These are phyloP conservation scores for Nylanderia fulva DNA, from an alignment of 1,140 invertebrate genomes.

Conservation along the genomic window DNA sequence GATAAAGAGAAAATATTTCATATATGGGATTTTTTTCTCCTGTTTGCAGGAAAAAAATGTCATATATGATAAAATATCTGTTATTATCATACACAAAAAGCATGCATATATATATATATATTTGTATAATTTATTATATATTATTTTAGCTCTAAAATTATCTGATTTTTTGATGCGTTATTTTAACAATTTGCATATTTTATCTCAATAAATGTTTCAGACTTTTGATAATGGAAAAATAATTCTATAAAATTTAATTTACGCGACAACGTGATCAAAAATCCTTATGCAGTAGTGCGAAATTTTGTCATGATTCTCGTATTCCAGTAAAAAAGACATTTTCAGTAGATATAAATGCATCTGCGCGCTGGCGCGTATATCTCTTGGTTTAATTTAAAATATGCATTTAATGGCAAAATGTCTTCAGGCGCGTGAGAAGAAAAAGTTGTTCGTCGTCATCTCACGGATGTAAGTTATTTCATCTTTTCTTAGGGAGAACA, in stretches of 20 bases:
- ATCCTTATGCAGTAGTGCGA: slow-evolving; percentile 20
- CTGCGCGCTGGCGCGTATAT: slow-evolving; percentile 25
- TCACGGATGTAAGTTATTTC: slow-evolving; percentile 52
- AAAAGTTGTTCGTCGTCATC: slow-evolving; percentile 14
- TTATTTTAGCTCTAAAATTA: not conserved
- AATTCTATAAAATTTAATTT: slow-evolving; percentile 33
- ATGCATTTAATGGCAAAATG: slow-evolving; percentile 54
- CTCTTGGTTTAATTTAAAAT: slow-evolving; percentile 57
- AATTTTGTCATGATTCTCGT: slow-evolving; percentile 50
- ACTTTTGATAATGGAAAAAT: not conserved
- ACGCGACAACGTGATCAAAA: slow-evolving; percentile 36
- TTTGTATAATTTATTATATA: not conserved
- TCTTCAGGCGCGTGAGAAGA: slow-evolving; percentile 41
- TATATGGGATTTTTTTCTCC: not conserved
- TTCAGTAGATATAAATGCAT: slow-evolving; percentile 23
- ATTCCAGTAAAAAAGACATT: slow-evolving; percentile 53
- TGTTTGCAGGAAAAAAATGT: too few relatives aligned
- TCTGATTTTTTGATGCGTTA: not conserved
- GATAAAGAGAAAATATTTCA: not conserved
- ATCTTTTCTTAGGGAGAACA: slow-evolving; percentile 5
- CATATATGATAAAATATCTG: too few relatives aligned
- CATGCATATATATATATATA: not conserved
- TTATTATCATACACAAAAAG: too few relatives aligned
- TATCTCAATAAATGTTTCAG: not conserved
- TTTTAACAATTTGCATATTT: not conserved